These are phyloP conservation scores for Dichetophora obliterata DNA, from an alignment of 2,888 invertebrate genomes.

Conservation along the genomic window DNA sequence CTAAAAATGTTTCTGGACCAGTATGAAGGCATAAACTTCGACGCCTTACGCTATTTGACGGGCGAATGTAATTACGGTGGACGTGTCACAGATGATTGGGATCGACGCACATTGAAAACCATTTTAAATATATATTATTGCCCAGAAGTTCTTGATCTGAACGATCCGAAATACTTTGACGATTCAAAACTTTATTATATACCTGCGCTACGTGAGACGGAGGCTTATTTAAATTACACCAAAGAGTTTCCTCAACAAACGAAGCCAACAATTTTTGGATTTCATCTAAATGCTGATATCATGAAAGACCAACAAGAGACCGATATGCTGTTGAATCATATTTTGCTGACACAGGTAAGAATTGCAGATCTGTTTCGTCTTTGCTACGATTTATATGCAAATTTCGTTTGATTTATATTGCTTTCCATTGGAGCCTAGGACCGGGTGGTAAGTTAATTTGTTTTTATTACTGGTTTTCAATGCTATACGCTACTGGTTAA, in stretches of 20 bases:
- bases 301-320: slow-evolving; percentile 92
- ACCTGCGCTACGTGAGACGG: slow-evolving; percentile 81
- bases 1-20: slow-evolving; percentile 88
- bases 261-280: slow-evolving; percentile 89
- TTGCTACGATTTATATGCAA: background rate
- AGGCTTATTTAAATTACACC: slow-evolving; percentile 78
- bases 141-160: slow-evolving; percentile 75
- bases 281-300: slow-evolving; percentile 93
- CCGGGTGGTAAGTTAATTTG: slow-evolving; percentile 67
- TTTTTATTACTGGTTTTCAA: slow-evolving; percentile 60
- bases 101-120: slow-evolving; percentile 86
- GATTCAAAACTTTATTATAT: slow-evolving; percentile 78
- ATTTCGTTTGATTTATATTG: slow-evolving; percentile 31
- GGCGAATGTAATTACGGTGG: slow-evolving; percentile 98
- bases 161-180: slow-evolving; percentile 77
- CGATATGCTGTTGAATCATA: slow-evolving; percentile 79
- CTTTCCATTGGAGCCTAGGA: slow-evolving; percentile 59
- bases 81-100: slow-evolving; percentile 96
- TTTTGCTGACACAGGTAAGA: slow-evolving; percentile 82
- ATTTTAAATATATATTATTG: slow-evolving; percentile 86
- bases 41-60: slow-evolving; percentile 89
- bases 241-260: slow-evolving; percentile 81
- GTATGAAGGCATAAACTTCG: slow-evolving; percentile 84
- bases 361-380: background rate
- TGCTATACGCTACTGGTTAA: too few relatives aligned